A percentile compares a stretch with the other conserved stretches of the same genome.
These are phyloP conservation scores for Proctacanthus coquilletti DNA, from an alignment of 1,140 invertebrate species.

Conservation along the genomic window DNA sequence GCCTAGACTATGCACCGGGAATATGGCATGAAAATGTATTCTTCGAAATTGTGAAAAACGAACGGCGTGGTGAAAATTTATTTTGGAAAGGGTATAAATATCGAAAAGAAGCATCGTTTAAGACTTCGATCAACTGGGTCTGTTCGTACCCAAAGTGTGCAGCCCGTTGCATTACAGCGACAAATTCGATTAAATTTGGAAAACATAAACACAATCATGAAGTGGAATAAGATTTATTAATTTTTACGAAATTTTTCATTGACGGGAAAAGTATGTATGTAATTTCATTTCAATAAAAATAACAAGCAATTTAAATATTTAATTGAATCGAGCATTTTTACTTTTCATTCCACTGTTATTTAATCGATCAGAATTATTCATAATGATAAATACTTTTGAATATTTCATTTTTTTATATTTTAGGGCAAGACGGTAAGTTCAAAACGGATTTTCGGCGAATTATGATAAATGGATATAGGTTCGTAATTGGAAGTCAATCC, in stretches of 20 bases:
- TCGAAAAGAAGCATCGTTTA: constrained; percentile 5
- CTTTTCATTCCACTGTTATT: not conserved
- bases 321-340: not conserved
- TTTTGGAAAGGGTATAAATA: constrained; percentile 1
- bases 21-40: not conserved
- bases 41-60: not conserved
- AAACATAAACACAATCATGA: constrained; percentile 5
- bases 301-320: not conserved
- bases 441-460: not conserved
- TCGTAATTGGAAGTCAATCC: constrained; percentile 21
- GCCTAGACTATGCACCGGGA: not conserved
- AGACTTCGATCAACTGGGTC: constrained; percentile 6
- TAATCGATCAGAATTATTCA: not conserved
- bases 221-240: not conserved
- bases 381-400: not conserved
- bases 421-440: not conserved
- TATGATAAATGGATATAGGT: constrained; percentile 10
- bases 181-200: not conserved
- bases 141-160: constrained; percentile 1
- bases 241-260: not conserved
- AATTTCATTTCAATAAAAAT: no score
- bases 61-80: constrained; percentile 4
- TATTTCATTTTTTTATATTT: not conserved
- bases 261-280: not conserved
- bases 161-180: not conserved